Evolutionary conservation across 2,797 vertebrate species (phyloP).

Genomic region (Enteromius viviparus): DNA sequence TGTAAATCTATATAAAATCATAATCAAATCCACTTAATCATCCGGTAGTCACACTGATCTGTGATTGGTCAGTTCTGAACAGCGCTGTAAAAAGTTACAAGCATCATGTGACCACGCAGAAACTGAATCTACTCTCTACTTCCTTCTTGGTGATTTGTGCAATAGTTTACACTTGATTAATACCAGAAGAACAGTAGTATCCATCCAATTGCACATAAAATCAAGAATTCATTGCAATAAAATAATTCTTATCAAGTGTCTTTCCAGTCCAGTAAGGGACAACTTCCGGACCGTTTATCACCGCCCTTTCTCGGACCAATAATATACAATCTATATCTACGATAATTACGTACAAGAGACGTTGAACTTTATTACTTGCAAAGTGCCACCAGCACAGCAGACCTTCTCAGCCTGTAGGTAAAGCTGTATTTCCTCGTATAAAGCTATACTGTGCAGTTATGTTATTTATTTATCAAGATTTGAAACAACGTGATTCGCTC

Average conservation of each 20-base stretch:
- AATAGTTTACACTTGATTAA: neutral
- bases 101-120: neutral
- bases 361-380: neutral
- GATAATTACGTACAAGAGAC: neutral
- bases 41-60: neutral
- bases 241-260: neutral
- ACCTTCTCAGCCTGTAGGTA: neutral
- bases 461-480: neutral
- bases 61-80: neutral
- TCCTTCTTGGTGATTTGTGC: neutral
- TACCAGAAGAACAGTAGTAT: too few relatives aligned
- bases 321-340: neutral
- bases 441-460: neutral
- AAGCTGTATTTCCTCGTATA: neutral
- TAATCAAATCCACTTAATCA: neutral
- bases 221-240: neutral
- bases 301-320: neutral
- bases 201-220: neutral
- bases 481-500: neutral
- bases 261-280: neutral
- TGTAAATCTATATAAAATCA: neutral
- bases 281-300: constrained; percentile 11
- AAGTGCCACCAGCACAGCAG: neutral
- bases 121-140: neutral
- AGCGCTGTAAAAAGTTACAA: constrained; percentile 3